phyloP scores from a whole-genome alignment of 2,113 vertebrate genomes.

The Caranx melampygus region DNA sequence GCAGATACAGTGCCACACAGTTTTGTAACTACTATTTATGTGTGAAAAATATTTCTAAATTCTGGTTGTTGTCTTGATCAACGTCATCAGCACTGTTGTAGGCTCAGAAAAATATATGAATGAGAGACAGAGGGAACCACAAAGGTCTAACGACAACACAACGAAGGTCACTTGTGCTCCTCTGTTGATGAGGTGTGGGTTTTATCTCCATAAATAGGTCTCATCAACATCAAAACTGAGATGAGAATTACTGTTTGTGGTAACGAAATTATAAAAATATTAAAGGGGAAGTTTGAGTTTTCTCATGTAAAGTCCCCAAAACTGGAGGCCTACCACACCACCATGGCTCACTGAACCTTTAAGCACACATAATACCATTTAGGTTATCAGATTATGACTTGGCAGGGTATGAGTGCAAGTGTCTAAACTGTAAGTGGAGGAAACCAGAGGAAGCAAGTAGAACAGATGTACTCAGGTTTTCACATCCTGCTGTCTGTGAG shows the following conservation, averaged over 20 bases:
- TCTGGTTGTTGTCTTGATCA: neutral
- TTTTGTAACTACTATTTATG: no score
- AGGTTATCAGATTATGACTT: slow-evolving; percentile 6
- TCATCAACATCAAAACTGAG: no score
- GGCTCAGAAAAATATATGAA: neutral
- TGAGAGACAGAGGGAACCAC: no score
- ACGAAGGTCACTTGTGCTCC: no score
- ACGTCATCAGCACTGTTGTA: neutral
- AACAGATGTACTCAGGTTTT: neutral
- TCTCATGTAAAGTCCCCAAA: neutral
- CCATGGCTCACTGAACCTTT: neutral
- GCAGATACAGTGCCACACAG: no score
- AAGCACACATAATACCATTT: neutral
- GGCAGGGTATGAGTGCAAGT: neutral
- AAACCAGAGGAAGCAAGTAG: neutral
- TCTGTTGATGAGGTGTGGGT: no score
- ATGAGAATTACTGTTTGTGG: neutral
- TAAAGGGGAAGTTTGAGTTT: neutral
- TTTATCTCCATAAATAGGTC: no score
- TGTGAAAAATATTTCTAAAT: neutral
- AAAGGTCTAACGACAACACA: no score
- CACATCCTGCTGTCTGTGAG: neutral
- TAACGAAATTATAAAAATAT: neutral
- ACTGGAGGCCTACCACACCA: neutral
- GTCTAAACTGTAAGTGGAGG: neutral